Evolutionary conservation across 1,140 invertebrate species (phyloP).

Genomic region (Hydropsyche tenuis): DNA sequence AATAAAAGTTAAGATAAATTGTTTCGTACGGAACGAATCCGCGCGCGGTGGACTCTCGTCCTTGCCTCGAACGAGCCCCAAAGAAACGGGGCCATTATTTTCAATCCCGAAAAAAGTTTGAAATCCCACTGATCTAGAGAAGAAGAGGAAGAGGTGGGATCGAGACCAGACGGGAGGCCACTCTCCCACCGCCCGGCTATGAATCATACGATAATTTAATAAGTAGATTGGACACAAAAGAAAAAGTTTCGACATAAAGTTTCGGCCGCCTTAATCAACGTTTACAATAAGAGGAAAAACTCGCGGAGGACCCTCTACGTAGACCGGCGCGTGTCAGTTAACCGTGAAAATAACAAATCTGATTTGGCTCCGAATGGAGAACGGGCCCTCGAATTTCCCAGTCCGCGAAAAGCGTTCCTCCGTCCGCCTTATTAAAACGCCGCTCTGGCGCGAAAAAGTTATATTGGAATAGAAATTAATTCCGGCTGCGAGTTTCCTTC

Average conservation of each 20-base stretch:
- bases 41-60: neutral
- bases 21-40: conserved; percentile 20
- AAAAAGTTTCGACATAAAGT: conserved; percentile 34
- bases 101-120: conserved; percentile 28
- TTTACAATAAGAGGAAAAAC: conserved; percentile 37
- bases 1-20: conserved; percentile 39
- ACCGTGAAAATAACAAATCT: conserved; percentile 31
- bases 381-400: neutral
- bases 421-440: conserved; percentile 24
- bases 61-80: too few species aligned
- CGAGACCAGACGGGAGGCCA: conserved; percentile 1
- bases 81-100: neutral
- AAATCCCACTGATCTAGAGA: conserved; percentile 26
- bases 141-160: neutral
- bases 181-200: conserved; percentile 28
- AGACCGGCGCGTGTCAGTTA: neutral
- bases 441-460: too few species aligned
- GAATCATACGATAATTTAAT: conserved; percentile 41
- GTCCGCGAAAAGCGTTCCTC: too few species aligned
- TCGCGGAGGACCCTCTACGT: neutral
- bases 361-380: neutral
- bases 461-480: too few species aligned
- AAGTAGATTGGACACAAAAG: conserved; percentile 40
- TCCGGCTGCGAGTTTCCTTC: too few species aligned
- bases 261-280: conserved; percentile 38